Conservation (phyloP, 2,113 vertebrate genomes). For the Brachyhypopomus occidentalis region DNA sequence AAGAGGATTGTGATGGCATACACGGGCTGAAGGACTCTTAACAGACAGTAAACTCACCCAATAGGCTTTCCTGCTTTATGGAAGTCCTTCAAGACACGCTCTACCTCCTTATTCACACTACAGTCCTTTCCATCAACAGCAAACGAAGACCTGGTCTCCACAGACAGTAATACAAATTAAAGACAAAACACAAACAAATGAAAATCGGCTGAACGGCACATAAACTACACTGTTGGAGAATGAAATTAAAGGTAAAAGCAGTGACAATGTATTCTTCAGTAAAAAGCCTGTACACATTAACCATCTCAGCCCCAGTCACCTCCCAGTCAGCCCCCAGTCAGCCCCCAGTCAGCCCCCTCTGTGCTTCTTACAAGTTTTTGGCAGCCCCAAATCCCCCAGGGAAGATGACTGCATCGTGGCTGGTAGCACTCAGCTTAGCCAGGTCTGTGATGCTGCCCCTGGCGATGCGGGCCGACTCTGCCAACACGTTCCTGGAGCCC, state of each 20-base stretch:
- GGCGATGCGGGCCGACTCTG: conserved; percentile 66
- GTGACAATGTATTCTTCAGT: background rate
- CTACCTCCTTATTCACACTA: conserved; percentile 79
- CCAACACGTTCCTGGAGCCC: conserved; percentile 60
- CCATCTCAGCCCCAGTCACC: too few species aligned
- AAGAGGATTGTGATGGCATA: background rate
- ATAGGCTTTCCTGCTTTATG: conserved; percentile 83
- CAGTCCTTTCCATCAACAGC: conserved; percentile 84
- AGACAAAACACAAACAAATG: background rate
- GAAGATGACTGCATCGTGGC: conserved; percentile 67
- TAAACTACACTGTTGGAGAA: background rate
- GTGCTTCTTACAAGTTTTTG: conserved; percentile 64
- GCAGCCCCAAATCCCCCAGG: conserved; percentile 67
- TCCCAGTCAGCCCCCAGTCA: too few species aligned
- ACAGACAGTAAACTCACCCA: conserved; percentile 68
- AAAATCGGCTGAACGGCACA: background rate
- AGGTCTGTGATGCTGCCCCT: conserved; percentile 62
- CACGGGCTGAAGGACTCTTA: background rate
- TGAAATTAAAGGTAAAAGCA: background rate
- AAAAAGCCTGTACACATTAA: background rate
- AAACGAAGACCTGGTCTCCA: conserved; percentile 80
- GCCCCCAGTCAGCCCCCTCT: background rate
- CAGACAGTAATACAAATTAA: background rate
- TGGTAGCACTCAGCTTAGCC: conserved; percentile 51
- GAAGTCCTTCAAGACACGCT: conserved; percentile 83